phyloP scores from a whole-genome alignment of 1,140 invertebrate genomes.

The Drosophila micromelanica region DNA sequence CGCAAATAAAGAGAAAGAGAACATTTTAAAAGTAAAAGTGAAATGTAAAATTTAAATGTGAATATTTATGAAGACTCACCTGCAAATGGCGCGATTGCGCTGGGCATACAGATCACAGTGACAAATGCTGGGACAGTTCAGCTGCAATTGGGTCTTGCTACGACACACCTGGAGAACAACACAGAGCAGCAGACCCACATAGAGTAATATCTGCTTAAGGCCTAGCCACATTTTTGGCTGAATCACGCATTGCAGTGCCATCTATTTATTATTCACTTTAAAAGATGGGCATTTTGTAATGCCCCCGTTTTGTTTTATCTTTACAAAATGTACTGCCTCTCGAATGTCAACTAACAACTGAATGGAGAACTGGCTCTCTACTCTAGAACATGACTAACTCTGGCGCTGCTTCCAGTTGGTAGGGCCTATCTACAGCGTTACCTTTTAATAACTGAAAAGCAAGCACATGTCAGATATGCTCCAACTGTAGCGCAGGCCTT shows the following conservation, averaged over 20 bases:
- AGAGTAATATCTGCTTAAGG: conserved; percentile 70
- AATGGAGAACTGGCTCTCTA: conserved; percentile 5
- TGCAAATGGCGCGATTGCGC: conserved; percentile 79
- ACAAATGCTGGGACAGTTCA: conserved; percentile 72
- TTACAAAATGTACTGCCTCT: conserved; percentile 3
- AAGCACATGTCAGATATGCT: background rate
- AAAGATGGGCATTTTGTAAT: conserved; percentile 39
- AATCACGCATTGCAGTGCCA: conserved; percentile 70
- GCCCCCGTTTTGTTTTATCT: conserved; percentile 19
- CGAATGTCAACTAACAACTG: conserved; percentile 23
- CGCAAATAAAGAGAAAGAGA: background rate
- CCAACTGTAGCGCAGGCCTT: conserved; percentile 28
- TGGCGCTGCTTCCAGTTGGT: conserved; percentile 28
- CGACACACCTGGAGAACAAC: conserved; percentile 67
- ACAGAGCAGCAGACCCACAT: conserved; percentile 71
- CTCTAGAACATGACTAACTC: conserved; percentile 27
- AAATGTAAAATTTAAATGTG: background rate
- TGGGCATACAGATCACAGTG: conserved; percentile 69
- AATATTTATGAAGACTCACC: conserved; percentile 41
- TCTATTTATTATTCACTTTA: conserved; percentile 24
- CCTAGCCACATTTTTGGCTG: conserved; percentile 75
- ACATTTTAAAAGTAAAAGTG: conserved; percentile 20
- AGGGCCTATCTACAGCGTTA: background rate
- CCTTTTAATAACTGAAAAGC: background rate
- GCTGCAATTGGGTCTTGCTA: conserved; percentile 61